Conservation (phyloP, 2,888 invertebrate species). For the Macrosiphum euphorbiae region DNA sequence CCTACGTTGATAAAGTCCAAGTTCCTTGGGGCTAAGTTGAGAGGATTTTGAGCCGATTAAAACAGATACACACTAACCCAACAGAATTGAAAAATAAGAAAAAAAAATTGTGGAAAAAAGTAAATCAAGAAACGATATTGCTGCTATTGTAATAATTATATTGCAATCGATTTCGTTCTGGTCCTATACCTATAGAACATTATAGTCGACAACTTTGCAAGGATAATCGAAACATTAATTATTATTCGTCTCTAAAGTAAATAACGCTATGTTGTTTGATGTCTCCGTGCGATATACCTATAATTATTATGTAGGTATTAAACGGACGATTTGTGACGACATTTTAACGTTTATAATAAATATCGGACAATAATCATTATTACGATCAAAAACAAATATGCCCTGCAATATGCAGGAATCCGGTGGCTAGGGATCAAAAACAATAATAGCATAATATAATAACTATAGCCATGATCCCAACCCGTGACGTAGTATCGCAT, state of each 20-base stretch:
- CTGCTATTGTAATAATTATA: neutral
- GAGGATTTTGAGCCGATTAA: neutral
- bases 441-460: too few species aligned
- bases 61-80: neutral
- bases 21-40: neutral
- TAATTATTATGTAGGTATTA: too few species aligned
- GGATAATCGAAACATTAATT: neutral
- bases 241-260: neutral
- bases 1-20: neutral
- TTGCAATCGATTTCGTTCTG: neutral
- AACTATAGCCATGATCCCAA: too few species aligned
- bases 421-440: too few species aligned
- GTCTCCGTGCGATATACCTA: too few species aligned
- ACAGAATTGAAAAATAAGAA: neutral
- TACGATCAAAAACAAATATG: too few species aligned
- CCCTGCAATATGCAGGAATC: too few species aligned
- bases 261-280: too few species aligned
- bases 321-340: too few species aligned
- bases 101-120: neutral
- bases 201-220: neutral
- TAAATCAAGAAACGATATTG: neutral
- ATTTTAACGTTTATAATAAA: too few species aligned
- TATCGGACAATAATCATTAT: too few species aligned
- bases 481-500: too few species aligned
- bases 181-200: neutral